Evolutionary conservation across 2,113 vertebrate genomes (phyloP), one percentile per base, ranked within the genome.

Genomic region (Cynoglossus semilaevis): DNA sequence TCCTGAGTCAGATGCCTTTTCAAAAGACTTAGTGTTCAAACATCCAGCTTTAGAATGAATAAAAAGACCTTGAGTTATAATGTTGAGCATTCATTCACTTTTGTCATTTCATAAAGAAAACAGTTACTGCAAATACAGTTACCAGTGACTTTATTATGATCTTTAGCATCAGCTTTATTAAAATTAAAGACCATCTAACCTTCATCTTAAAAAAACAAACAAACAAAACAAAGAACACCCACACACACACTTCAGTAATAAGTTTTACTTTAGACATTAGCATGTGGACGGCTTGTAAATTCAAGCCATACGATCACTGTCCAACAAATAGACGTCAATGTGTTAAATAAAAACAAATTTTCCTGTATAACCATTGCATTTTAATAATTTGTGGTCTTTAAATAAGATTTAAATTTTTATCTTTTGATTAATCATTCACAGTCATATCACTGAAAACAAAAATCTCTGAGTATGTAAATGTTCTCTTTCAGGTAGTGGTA

Each of bases 391-490:
- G 81, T 53, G 56, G 16, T 51, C 79, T 88, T 91, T 89, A 91
- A 91, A 89, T 89, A 89, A 84, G 85, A 87, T 75, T 82, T 84
- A 76, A 65, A 13, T 10, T 41, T 41, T 29, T 83, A 44, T 82
- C 72, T 76, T 85, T 63, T 82, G 79, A 76, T 67, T 1, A 37
- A 79, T 85, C 76, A 88, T 90, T 91, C 89, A 91, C 88, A 90
- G 88, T 89, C 68, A 35, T 74, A 52, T 81, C 57, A 80, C 66
- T 67, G 72, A 83, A 64, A 77, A 70, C 70, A 19, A 49, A 80
- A 75, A 59, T 56, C 63, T 81, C 63, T 81, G 50, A 75, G 80
- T 82, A 82, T 81, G 72, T 51, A 17, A 74, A 87, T 66, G 63
- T 70, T 87, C 65, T 87, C 51, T 83, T 82, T 91, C 66, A 86